A percentile compares a stretch with the other conserved stretches of the same genome.
These are phyloP conservation scores for Rallus limicola DNA, from an alignment of 2,113 vertebrate genomes.

Conservation along the genomic window DNA sequence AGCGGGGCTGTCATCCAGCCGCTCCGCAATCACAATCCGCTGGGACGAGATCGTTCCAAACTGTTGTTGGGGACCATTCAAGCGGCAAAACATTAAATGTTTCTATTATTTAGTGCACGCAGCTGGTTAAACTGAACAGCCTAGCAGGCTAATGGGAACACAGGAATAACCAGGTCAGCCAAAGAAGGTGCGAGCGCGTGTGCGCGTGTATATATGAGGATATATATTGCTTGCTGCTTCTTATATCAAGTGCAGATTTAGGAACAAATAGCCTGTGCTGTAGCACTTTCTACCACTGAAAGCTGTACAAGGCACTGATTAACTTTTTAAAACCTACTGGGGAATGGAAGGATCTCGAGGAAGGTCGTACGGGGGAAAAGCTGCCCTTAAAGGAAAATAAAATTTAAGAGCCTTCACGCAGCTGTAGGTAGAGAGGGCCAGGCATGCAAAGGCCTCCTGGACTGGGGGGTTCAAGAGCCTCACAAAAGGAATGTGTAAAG, in stretches of 20 bases:
- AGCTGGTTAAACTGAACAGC: conserved; percentile 58
- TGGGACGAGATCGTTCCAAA: background rate
- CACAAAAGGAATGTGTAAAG: background rate
- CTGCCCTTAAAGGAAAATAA: background rate
- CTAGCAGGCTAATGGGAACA: conserved; percentile 11
- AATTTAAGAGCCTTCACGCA: background rate
- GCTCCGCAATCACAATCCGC: background rate
- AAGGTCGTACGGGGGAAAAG: background rate
- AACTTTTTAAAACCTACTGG: conserved; percentile 29
- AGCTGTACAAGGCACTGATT: conserved; percentile 15
- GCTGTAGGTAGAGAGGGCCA: accelerated
- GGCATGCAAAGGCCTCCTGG: background rate
- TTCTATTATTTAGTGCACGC: conserved; percentile 63
- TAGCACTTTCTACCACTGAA: background rate
- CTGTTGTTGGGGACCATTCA: background rate
- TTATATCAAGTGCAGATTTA: background rate
- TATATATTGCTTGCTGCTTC: background rate
- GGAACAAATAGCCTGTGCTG: conserved; percentile 19
- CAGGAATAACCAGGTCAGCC: conserved; percentile 46
- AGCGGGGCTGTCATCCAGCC: conserved; percentile 14
- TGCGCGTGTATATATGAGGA: background rate
- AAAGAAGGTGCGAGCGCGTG: background rate
- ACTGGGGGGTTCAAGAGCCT: background rate
- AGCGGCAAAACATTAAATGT: conserved; percentile 47
- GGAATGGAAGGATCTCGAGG: background rate